Evolutionary conservation across 2,797 vertebrate species (phyloP), one percentile per base, ranked within the genome.

Genomic region (Peromyscus nudipes): DNA sequence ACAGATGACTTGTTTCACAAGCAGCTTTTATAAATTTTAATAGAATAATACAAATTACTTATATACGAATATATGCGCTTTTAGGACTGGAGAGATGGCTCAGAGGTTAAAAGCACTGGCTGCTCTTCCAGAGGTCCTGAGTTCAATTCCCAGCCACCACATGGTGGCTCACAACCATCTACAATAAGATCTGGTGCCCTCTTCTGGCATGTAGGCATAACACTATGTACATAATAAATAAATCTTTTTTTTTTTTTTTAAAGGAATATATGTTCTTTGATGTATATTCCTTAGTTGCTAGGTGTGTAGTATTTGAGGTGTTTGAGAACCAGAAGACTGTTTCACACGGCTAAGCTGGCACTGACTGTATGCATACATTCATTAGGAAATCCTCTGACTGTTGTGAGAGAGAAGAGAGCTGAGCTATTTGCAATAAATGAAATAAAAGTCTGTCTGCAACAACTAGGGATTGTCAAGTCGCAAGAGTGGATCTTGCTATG

Each of bases 301-400:
- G 27, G 34, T 87, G 34, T 87, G 67, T 95, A 17, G 8, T 80
- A 87, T 97, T 84, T 95, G n/a, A 31, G 21, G 57, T 96, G 40
- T 89, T 92, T 94, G 37, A 84, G 86, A 69, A 84, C 62, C 67
- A 52, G 82, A 87, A 79, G 34, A 88, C 57, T 92, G 25, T 67
- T 21, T 64, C 55, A 37, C 52, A 60, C 5, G 8, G 6, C 80
- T 37, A 40, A 83, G 37, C 10, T 29, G 19, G n/a, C 12, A 37
- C 4, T 84, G 27, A 31, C 16, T 34, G 21, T 17, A 76, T 76
- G 75, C 40, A 29, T 76, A 46, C 11, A 2, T 43, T 64, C 16
- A 43, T 65, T 29, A 64, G 29, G 62, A 43, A 65, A 21, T 11
- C 40, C 9, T 84, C 62, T 46, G 60, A 64, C 4, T 65, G 43